Evolutionary conservation across 2,888 invertebrate genomes (phyloP), one percentile per base, ranked within the genome.

Genomic region (Alviniconcha strummeri): DNA sequence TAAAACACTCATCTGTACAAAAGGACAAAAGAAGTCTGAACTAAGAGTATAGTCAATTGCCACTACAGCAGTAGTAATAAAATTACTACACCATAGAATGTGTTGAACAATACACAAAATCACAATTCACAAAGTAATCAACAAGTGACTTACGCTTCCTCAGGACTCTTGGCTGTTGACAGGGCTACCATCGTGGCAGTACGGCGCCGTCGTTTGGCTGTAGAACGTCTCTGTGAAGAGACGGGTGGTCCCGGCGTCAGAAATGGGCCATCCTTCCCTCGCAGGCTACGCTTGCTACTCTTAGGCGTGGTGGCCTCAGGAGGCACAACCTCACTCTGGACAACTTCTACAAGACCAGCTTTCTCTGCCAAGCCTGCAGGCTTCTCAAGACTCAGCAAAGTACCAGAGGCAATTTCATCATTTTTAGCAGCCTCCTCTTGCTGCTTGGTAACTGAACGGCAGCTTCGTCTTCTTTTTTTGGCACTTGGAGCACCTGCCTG

Each of bases 121-220:
- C 36, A 36, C 36, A 3, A 36, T 13, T 11, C 60, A 60, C 60
- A 71, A 9, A 71, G 71, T n/a, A 71, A 71, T 71, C 17, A n/a
- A 71, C 13, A 17, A 71, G n/a, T 71, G 7, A 84, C 85, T 82
- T 84, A 90, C 90, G 89, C 89, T 82, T 90, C 89, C 78, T 90
- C 90, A 75, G 90, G 90, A 86, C 89, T 88, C 81, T 85, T 88
- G 4, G 88, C 86, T 78, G 87, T 52, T 36, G 77, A 64, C 36
- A 80, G 54, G 4, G 84, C 84, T 72, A 85, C 87, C 67, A 83
- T 88, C 15, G 82, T 75, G n/a, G 81, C 80, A 9, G 83, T 85
- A 13, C 88, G 87, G 17, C 88, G 87, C 17, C 86, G 87, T 74
- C 88, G 86, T 60, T 87, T 88, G 57, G 88, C 88, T 74, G 86